Evolutionary conservation across 2,113 vertebrate species (phyloP).

Genomic region (Microtus ochrogaster): DNA sequence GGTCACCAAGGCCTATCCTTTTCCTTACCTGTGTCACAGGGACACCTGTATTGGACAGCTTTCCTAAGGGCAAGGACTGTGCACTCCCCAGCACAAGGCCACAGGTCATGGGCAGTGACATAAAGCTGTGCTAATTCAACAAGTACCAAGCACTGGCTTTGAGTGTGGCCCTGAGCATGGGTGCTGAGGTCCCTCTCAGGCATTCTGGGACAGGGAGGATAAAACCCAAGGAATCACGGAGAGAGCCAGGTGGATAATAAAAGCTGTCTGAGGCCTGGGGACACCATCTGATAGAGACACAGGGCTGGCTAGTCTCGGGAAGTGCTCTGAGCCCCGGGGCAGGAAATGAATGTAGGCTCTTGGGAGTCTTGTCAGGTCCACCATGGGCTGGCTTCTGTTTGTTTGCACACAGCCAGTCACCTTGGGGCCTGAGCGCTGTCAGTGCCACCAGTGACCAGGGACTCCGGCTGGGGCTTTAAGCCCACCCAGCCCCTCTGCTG

Average conservation of each 20-base stretch:
- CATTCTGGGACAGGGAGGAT: neutral
- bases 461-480: neutral
- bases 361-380: neutral
- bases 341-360: neutral
- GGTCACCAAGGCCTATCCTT: neutral
- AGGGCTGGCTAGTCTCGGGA: neutral
- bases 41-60: neutral
- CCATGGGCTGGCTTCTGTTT: neutral
- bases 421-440: neutral
- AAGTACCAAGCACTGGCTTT: accelerated
- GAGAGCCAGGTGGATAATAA: neutral
- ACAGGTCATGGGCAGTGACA: too few species aligned
- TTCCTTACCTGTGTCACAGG: neutral
- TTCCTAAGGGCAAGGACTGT: neutral
- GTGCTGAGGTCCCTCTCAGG: neutral
- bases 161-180: neutral
- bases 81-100: neutral
- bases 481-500: too few species aligned
- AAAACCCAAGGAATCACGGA: neutral
- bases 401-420: neutral
- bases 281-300: neutral
- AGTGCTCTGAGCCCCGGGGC: neutral
- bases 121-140: neutral
- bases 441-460: accelerated
- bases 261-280: neutral